Conservation (phyloP, 2,113 vertebrate genomes). For the Corythoichthys intestinalis region DNA sequence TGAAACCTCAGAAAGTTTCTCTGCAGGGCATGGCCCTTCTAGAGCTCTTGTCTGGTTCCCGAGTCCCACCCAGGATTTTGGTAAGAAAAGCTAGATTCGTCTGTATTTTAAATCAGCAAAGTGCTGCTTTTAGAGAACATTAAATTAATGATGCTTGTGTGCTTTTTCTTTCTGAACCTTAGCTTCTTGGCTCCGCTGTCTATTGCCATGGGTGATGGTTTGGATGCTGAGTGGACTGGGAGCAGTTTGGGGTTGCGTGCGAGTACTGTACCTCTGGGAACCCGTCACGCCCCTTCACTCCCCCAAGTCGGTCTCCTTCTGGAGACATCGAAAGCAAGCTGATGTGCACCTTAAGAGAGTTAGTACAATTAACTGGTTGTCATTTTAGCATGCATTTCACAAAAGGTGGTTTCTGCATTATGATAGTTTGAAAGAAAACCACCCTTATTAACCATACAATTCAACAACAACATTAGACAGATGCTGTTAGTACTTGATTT, state of each 20-base stretch:
- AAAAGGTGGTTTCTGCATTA: not conserved
- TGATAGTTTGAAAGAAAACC: no score
- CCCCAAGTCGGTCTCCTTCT: constrained; percentile 87
- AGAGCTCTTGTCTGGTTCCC: constrained; percentile 79
- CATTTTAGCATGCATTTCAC: not conserved
- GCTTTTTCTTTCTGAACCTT: not conserved
- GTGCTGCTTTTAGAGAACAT: not conserved
- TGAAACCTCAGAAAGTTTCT: constrained; percentile 30
- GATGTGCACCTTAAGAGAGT: constrained; percentile 90
- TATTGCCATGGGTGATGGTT: constrained; percentile 89
- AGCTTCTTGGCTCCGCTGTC: constrained; percentile 86
- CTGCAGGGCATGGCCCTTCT: constrained; percentile 66
- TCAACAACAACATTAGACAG: no score
- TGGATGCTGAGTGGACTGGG: constrained; percentile 93
- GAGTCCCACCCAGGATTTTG: constrained; percentile 70
- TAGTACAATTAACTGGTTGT: constrained; percentile 10
- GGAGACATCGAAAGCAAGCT: constrained; percentile 94
- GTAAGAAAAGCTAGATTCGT: constrained; percentile 44
- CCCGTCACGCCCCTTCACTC: constrained; percentile 91
- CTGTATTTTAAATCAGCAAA: not conserved
- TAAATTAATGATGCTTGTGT: not conserved
- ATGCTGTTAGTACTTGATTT: not conserved
- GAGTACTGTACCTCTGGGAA: constrained; percentile 91
- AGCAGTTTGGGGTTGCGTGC: constrained; percentile 88
- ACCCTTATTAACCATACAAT: no score